phyloP scores from a whole-genome alignment of 2,888 invertebrate genomes.

The Ormyrus thymus region DNA sequence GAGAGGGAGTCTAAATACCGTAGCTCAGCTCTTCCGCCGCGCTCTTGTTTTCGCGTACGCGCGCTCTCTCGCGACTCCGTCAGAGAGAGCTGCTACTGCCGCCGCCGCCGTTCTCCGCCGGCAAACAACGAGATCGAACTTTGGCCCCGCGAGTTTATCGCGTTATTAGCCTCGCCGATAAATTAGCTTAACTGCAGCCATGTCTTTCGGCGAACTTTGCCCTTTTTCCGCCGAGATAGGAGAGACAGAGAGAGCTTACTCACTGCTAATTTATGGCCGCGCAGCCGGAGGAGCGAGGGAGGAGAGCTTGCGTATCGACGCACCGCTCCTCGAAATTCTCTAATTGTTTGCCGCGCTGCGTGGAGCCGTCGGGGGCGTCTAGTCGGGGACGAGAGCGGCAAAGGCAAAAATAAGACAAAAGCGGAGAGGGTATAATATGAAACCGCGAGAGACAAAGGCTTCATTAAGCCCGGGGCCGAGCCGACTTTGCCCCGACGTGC shows the following conservation, averaged over 20 bases:
- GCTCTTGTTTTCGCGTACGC: background rate
- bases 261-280: too few species aligned
- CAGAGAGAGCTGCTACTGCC: background rate
- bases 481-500: background rate
- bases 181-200: slow-evolving; percentile 35
- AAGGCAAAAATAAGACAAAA: slow-evolving; percentile 12
- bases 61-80: too few species aligned
- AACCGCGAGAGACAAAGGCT: slow-evolving; percentile 46
- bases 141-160: slow-evolving; percentile 20
- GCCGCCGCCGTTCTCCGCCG: background rate
- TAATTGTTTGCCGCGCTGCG: background rate
- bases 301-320: too few species aligned
- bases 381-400: too few species aligned
- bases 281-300: too few species aligned
- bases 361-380: too few species aligned
- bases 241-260: too few species aligned
- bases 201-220: background rate
- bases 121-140: too few species aligned
- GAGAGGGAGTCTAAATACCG: too few species aligned
- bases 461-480: slow-evolving; percentile 34
- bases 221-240: background rate
- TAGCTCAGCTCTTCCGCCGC: too few species aligned
- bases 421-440: slow-evolving; percentile 35
- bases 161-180: slow-evolving; percentile 39
- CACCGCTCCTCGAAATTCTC: background rate